Percentiles rank a stretch among this genome's conserved stretches.
phyloP scores from a whole-genome alignment of 2,797 vertebrate species.

The Cuculus canorus region DNA sequence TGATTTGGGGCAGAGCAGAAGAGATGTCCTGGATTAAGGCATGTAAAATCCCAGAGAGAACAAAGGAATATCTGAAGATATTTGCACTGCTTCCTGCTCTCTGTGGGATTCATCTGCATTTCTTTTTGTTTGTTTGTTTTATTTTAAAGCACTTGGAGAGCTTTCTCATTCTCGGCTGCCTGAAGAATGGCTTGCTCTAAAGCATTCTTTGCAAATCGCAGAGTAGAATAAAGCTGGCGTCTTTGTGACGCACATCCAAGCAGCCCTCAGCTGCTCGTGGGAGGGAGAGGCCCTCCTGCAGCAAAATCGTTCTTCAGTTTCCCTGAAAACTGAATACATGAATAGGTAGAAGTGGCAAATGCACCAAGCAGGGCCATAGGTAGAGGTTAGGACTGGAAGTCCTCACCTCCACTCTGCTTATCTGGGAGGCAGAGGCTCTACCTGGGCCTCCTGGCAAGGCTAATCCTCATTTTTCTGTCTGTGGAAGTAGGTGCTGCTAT shows the following conservation, averaged over 20 bases:
- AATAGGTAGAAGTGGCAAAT: background rate
- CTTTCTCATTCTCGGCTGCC: background rate
- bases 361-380: background rate
- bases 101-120: slow-evolving; percentile 34
- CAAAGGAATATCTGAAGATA: slow-evolving; percentile 12
- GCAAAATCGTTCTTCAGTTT: background rate
- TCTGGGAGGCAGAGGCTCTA: background rate
- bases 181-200: slow-evolving; percentile 27
- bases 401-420: background rate
- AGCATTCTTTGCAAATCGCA: background rate
- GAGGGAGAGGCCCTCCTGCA: background rate
- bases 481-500: background rate
- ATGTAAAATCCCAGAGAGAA: background rate
- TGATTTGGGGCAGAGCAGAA: background rate
- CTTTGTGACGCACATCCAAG: background rate
- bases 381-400: background rate
- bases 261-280: background rate
- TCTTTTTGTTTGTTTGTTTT: slow-evolving; percentile 45
- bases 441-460: background rate
- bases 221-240: background rate
- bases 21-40: background rate
- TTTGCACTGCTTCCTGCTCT: slow-evolving; percentile 18
- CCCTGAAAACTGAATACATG: background rate
- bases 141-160: slow-evolving; percentile 43
- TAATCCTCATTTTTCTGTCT: background rate